Conservation (phyloP, 2,113 vertebrate species). For the Spizaetus ornatus region DNA sequence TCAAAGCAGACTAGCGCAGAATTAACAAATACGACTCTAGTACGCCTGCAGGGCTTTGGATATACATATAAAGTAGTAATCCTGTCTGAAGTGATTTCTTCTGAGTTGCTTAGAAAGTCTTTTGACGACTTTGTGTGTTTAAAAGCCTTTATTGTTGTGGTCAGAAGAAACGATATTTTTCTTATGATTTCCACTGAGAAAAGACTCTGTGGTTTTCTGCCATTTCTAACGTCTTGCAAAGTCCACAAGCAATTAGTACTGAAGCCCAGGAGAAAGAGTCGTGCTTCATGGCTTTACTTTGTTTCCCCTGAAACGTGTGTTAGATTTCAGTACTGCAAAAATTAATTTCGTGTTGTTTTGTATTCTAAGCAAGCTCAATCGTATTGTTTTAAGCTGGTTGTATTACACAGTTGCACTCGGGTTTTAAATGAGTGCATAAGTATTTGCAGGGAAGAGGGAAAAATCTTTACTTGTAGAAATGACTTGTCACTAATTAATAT, state of each 20-base stretch:
- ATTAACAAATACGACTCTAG: conserved; percentile 9
- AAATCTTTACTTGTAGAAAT: not conserved
- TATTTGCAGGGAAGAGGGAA: not conserved
- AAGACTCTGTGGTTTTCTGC: conserved; percentile 21
- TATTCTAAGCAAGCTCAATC: not conserved
- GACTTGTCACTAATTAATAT: not conserved
- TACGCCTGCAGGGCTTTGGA: conserved; percentile 25
- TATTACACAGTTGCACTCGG: not conserved
- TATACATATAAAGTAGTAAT: conserved; percentile 44
- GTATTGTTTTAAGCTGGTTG: not conserved
- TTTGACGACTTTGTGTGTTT: conserved; percentile 35
- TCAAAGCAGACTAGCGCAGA: conserved; percentile 28
- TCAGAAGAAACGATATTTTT: conserved; percentile 32
- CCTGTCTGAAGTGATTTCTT: conserved; percentile 56
- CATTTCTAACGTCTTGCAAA: not conserved
- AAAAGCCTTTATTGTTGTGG: conserved; percentile 53
- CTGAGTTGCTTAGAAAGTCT: conserved; percentile 29
- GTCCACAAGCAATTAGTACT: conserved; percentile 38
- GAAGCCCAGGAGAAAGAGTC: conserved; percentile 24
- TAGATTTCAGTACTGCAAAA: conserved; percentile 3
- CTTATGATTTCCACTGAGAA: conserved; percentile 49
- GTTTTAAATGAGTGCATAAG: conserved; percentile 13
- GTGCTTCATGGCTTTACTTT: not conserved
- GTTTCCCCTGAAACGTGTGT: not conserved
- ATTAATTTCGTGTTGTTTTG: not conserved